Evolutionary conservation across 2,888 invertebrate genomes (phyloP), one percentile per base, ranked within the genome.

Genomic region (Drosophila neonasuta): DNA sequence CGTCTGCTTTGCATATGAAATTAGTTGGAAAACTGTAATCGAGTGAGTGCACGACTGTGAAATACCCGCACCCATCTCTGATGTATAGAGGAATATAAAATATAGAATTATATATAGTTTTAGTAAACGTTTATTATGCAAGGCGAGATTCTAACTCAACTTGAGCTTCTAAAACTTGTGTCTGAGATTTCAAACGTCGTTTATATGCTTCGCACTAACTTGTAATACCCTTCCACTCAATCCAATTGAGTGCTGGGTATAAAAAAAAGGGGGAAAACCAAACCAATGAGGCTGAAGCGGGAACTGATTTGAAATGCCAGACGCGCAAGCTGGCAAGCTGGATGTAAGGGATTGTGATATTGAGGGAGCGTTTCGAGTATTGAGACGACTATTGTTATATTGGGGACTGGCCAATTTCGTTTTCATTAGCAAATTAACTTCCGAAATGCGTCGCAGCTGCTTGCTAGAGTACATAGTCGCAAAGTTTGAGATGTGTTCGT

Each of bases 401-500:
- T 68, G 46, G 46, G 61, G 55, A 48, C 50, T 17, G 58, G 44
- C 50, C 97, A 92, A 98, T 98, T 78, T 84, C 74, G 68, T 56
- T 82, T 74, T 77, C 71, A 79, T 79, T 77, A 59, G 77, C 69
- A 45, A 82, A 85, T 80, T 63, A 67, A 77, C 83, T 80, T 82
- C 80, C 85, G 74, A 77, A 67, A 61, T 57, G 65, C 69, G 52
- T 57, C 63, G 52, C 20, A 32, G 15, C 20, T 39, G 41, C 11
- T 24, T 24, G 24, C 6, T 24, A 6, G 9, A 15, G 13, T 30
- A n/a, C 8, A 51, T 46, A 29, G 59, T 50, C 11, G 24, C 24
- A 52, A 39, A 44, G 44, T 34, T 44, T 42, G 24, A 41, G 24
- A 24, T 24, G 24, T 24, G 24, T 20, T 39, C 15, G 6, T 30